phyloP scores from a whole-genome alignment of 1,140 invertebrate species.

The Zaprionus tsacasi region DNA sequence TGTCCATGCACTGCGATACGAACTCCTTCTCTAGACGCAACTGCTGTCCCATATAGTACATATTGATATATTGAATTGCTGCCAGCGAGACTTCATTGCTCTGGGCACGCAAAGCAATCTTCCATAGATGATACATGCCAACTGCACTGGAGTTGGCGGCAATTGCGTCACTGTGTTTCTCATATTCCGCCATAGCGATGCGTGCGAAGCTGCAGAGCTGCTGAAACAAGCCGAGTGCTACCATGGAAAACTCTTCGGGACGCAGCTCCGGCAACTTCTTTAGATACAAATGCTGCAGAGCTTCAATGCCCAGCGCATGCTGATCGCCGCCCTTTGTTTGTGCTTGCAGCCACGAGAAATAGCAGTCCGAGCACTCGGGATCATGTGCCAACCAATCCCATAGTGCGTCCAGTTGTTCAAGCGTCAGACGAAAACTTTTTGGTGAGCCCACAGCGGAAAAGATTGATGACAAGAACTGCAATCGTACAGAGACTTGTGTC shows the following conservation, averaged over 20 bases:
- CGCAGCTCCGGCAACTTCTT: slow-evolving; percentile 94
- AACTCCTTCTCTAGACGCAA: slow-evolving; percentile 96
- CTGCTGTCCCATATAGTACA: slow-evolving; percentile 95
- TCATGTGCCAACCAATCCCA: slow-evolving; percentile 96
- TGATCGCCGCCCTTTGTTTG: slow-evolving; percentile 96
- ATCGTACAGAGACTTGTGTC: slow-evolving; percentile 94
- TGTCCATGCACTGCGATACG: slow-evolving; percentile 95
- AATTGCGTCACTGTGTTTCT: slow-evolving; percentile 84
- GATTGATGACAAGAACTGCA: slow-evolving; percentile 96
- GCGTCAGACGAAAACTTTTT: slow-evolving; percentile 92
- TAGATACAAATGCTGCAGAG: slow-evolving; percentile 94
- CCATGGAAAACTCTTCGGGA: slow-evolving; percentile 95
- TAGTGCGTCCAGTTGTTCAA: slow-evolving; percentile 94
- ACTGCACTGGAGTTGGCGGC: slow-evolving; percentile 87
- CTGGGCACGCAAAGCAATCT: slow-evolving; percentile 93
- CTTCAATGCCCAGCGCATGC: slow-evolving; percentile 94
- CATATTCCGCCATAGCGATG: slow-evolving; percentile 87
- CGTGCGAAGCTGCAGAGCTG: slow-evolving; percentile 94
- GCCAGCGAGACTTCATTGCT: slow-evolving; percentile 97
- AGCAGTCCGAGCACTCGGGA: slow-evolving; percentile 93
- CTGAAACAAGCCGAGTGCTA: slow-evolving; percentile 94
- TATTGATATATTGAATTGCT: slow-evolving; percentile 96
- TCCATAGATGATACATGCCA: slow-evolving; percentile 97
- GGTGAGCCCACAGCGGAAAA: slow-evolving; percentile 96
- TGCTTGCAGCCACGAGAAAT: slow-evolving; percentile 95